Conservation (phyloP, 2,113 vertebrate genomes). For the Scatophagus argus region DNA sequence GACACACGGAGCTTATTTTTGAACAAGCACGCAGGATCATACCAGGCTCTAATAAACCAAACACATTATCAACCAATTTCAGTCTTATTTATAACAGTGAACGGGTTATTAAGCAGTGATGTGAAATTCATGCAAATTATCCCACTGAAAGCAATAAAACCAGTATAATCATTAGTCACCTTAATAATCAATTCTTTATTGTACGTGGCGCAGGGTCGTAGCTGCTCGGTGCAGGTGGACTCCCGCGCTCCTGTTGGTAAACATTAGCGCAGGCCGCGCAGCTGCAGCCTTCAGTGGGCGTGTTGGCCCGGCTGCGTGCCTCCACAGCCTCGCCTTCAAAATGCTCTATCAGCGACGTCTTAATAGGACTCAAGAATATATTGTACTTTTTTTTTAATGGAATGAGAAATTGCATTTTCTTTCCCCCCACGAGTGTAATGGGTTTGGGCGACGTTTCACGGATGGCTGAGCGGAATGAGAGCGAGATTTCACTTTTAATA, state of each 20-base stretch:
- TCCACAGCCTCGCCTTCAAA: constrained; percentile 78
- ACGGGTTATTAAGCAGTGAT: constrained; percentile 94
- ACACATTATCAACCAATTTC: constrained; percentile 87
- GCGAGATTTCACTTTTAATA: constrained; percentile 96
- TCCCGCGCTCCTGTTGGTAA: constrained; percentile 62
- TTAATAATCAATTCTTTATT: constrained; percentile 86
- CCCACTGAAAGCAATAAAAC: constrained; percentile 90
- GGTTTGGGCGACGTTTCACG: constrained; percentile 95
- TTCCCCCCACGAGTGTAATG: constrained; percentile 91
- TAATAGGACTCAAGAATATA: constrained; percentile 96
- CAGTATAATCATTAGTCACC: constrained; percentile 93
- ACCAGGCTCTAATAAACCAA: constrained; percentile 83
- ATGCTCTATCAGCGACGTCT: constrained; percentile 96
- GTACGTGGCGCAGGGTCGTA: constrained; percentile 50
- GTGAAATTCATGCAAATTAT: constrained; percentile 96
- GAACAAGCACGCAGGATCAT: constrained; percentile 7
- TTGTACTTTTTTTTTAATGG: constrained; percentile 96
- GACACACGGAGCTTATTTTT: neutral
- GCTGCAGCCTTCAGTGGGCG: constrained; percentile 77
- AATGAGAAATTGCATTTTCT: constrained; percentile 99
- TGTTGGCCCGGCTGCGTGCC: constrained; percentile 53
- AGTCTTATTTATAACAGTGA: constrained; percentile 92
- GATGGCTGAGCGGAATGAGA: constrained; percentile 97
- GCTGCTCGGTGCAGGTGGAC: constrained; percentile 82
- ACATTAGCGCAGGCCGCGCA: constrained; percentile 68